Percentiles rank a stretch among this genome's conserved stretches.
phyloP scores from a whole-genome alignment of 2,113 vertebrate species.

The pig (Sus scrofa) region DNA sequence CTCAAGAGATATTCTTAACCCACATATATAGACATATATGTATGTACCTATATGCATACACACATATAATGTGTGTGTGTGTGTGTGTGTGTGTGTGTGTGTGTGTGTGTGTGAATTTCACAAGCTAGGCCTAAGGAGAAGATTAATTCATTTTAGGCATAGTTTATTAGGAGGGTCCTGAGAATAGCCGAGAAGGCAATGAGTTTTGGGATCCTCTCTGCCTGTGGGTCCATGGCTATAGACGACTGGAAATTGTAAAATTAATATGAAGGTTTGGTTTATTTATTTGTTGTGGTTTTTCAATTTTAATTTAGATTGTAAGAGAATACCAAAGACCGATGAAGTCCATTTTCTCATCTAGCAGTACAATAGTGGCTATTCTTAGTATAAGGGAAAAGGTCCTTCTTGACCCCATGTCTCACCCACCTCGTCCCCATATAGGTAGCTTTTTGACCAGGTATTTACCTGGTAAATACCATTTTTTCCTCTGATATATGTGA shows the following conservation, averaged over 20 bases:
- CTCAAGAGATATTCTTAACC: neutral
- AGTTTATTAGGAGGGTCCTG: neutral
- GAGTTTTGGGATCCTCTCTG: neutral
- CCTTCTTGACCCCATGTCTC: no score
- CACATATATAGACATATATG: neutral
- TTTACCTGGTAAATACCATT: neutral
- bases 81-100: neutral
- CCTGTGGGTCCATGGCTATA: neutral
- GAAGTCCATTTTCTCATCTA: neutral
- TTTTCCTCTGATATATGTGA: neutral
- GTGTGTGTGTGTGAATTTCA: neutral
- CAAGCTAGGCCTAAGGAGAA: neutral
- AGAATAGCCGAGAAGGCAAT: neutral
- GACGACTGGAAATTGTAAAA: neutral
- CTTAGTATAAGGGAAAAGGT: neutral
- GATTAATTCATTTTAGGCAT: neutral
- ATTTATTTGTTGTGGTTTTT: neutral
- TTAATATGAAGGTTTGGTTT: neutral
- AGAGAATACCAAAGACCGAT: neutral
- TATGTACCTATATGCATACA: neutral
- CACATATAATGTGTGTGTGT: neutral
- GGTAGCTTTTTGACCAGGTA: neutral
- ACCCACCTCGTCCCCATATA: rapidly evolving
- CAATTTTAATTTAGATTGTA: neutral
- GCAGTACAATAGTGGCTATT: neutral